These are phyloP conservation scores for Nothoprocta perdicaria DNA, from an alignment of 2,113 vertebrate genomes.

Conservation along the genomic window DNA sequence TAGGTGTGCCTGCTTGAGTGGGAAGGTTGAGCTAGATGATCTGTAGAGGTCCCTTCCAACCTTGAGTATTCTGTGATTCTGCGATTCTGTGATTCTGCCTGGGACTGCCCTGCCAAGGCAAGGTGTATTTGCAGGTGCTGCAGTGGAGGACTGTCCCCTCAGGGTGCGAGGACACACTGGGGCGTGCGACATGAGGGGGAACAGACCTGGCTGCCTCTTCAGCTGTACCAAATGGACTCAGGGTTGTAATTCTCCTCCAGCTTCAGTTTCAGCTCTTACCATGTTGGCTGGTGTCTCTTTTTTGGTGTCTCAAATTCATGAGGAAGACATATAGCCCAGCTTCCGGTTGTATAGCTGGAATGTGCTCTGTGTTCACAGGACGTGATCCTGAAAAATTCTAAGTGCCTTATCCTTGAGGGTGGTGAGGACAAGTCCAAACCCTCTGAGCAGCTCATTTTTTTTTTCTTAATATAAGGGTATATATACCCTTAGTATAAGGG, in stretches of 20 bases:
- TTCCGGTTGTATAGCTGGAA: background rate
- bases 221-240: constrained; percentile 71
- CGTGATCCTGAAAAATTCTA: background rate
- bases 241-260: constrained; percentile 84
- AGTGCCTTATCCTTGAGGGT: background rate
- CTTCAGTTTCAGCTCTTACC: constrained; percentile 77
- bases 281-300: constrained; percentile 75
- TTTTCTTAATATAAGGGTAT: background rate
- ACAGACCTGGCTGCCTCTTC: background rate
- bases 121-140: rapidly evolving
- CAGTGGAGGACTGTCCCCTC: rapidly evolving
- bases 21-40: too few relatives aligned
- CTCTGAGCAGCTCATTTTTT: background rate
- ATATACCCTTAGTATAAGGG: background rate
- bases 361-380: background rate
- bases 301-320: background rate
- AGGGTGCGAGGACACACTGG: background rate
- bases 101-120: background rate
- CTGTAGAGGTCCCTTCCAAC: too few relatives aligned
- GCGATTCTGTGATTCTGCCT: too few relatives aligned
- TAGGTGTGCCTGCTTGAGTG: too few relatives aligned
- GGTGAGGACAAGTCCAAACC: background rate
- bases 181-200: background rate
- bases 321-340: background rate
- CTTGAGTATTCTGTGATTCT: too few relatives aligned